These are phyloP conservation scores for Crambe crambe DNA, from an alignment of 37 sponge, comb jelly and placozoan species.

Conservation along the genomic window DNA sequence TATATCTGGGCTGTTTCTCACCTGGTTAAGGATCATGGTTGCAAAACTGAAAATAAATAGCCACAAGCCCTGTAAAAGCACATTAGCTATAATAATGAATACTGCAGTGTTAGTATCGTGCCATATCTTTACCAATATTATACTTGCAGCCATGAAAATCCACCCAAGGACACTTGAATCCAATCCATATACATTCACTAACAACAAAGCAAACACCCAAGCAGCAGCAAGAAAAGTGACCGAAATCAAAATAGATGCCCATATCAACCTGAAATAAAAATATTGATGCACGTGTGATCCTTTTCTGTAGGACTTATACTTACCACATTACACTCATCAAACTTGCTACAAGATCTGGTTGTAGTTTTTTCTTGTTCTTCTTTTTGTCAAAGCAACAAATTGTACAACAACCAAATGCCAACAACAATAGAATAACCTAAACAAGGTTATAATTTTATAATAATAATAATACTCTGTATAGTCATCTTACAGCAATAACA, in stretches of 20 bases:
- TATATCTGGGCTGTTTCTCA: too few relatives aligned
- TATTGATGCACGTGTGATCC: neutral
- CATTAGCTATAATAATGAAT: neutral
- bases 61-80: neutral
- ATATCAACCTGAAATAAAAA: neutral
- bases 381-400: neutral
- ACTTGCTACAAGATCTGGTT: neutral
- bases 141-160: neutral
- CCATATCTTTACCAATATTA: neutral
- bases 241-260: neutral
- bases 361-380: neutral
- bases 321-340: neutral
- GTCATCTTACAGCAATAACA: neutral
- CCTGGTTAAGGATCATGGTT: neutral
- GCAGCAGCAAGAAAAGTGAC: neutral
- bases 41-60: neutral
- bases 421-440: neutral
- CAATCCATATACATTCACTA: slow-evolving; percentile 10
- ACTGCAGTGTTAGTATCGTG: neutral
- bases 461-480: too few relatives aligned
- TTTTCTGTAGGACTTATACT: neutral
- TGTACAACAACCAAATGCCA: neutral
- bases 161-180: neutral
- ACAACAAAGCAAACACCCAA: neutral
- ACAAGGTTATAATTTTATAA: too few relatives aligned